A percentile compares a stretch with the other conserved stretches of the same genome.
phyloP scores from a whole-genome alignment of 1,140 invertebrate species.

The Hormaphis cornu region DNA sequence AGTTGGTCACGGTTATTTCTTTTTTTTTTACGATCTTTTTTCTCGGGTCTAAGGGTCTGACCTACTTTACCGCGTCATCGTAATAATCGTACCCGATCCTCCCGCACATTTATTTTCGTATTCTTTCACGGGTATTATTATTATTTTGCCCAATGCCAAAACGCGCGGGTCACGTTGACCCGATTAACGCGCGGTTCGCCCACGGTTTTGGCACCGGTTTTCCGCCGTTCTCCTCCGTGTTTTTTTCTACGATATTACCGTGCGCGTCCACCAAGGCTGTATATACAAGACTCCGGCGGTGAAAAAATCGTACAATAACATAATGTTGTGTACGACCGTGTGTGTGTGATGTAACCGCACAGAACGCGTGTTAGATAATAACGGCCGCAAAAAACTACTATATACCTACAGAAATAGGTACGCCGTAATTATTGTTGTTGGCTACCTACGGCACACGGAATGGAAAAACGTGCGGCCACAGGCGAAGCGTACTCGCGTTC shows the following conservation, averaged over 20 bases:
- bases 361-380: no score
- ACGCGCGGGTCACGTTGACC: conserved; percentile 19
- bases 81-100: background rate
- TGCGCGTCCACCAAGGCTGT: background rate
- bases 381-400: no score
- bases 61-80: background rate
- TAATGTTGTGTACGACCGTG: no score
- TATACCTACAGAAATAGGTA: no score
- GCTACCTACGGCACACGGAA: no score
- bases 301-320: no score
- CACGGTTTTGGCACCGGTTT: background rate
- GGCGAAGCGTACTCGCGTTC: no score
- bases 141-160: conserved; percentile 6
- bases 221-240: background rate
- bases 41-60: conserved; percentile 27
- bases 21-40: conserved; percentile 1
- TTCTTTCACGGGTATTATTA: background rate
- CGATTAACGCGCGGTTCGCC: background rate
- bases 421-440: no score
- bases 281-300: background rate
- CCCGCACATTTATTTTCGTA: conserved; percentile 25
- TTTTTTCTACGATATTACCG: background rate
- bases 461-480: no score
- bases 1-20: conserved; percentile 27
- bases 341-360: no score